A percentile compares a stretch with the other conserved stretches of the same genome.
phyloP scores from a whole-genome alignment of 2,797 vertebrate genomes.

The Sylvilagus floridanus region DNA sequence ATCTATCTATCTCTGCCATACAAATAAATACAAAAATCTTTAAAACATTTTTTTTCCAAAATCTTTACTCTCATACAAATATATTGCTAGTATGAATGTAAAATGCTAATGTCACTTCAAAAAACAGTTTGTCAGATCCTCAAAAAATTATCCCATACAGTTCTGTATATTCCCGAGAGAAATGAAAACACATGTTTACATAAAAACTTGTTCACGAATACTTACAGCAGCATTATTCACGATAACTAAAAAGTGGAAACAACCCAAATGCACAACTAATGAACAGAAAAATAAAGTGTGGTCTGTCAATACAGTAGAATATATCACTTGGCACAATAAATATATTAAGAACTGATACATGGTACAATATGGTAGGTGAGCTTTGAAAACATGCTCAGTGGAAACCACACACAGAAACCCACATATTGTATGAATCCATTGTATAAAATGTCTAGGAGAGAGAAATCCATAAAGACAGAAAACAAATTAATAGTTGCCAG shows the following conservation, averaged over 20 bases:
- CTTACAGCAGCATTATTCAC: neutral
- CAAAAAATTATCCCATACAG: neutral
- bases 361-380: neutral
- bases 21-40: no score
- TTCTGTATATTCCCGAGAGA: neutral
- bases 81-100: neutral
- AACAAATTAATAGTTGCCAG: neutral
- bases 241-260: neutral
- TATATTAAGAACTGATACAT: neutral
- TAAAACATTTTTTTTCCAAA: no score
- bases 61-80: neutral
- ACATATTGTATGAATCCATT: neutral
- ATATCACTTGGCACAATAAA: neutral
- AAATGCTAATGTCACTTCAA: neutral
- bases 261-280: neutral
- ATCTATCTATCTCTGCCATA: no score
- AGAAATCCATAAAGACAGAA: neutral
- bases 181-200: neutral
- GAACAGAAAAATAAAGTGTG: constrained; percentile 32
- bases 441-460: neutral
- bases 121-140: constrained; percentile 23
- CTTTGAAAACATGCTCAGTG: constrained; percentile 18
- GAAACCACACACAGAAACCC: constrained; percentile 38
- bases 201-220: neutral
- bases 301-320: neutral